A percentile compares a stretch with the other conserved stretches of the same genome.
Conservation (phyloP, 1,140 invertebrate species). For the Telenomus remus region DNA sequence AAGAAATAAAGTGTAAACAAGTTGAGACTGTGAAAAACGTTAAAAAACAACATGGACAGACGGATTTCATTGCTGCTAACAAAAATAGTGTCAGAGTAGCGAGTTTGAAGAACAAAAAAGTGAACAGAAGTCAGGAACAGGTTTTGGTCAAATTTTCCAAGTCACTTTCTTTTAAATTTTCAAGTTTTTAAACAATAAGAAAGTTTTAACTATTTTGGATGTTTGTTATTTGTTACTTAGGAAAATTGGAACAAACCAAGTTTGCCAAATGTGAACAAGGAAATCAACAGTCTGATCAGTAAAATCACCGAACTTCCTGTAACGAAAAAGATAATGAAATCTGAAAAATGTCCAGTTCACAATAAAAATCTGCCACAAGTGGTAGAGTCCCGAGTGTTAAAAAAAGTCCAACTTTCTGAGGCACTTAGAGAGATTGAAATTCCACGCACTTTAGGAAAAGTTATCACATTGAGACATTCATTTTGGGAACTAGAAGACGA, state of each 20-base stretch:
- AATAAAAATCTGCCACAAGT: constrained; percentile 28
- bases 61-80: constrained; percentile 65
- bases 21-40: constrained; percentile 2
- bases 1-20: constrained; percentile 11
- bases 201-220: too few relatives aligned
- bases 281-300: constrained; percentile 33
- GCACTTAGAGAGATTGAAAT: constrained; percentile 23
- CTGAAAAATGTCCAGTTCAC: constrained; percentile 32
- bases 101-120: constrained; percentile 28
- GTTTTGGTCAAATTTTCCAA: not conserved
- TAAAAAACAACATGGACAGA: constrained; percentile 28
- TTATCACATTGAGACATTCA: constrained; percentile 18
- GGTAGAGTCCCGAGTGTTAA: constrained; percentile 6
- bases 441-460: constrained; percentile 15
- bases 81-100: constrained; percentile 56
- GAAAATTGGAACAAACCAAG: not conserved
- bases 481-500: constrained; percentile 17
- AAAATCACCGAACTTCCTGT: constrained; percentile 33
- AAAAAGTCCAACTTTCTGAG: constrained; percentile 3
- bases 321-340: not conserved
- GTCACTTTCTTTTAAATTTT: not conserved
- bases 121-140: constrained; percentile 4
- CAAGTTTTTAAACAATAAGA: too few relatives aligned
- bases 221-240: not conserved
- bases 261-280: constrained; percentile 11